Percentiles rank a stretch among this genome's conserved stretches.
These are phyloP conservation scores for Cecidostiba fungosa DNA, from an alignment of 2,888 invertebrate species.

Conservation along the genomic window DNA sequence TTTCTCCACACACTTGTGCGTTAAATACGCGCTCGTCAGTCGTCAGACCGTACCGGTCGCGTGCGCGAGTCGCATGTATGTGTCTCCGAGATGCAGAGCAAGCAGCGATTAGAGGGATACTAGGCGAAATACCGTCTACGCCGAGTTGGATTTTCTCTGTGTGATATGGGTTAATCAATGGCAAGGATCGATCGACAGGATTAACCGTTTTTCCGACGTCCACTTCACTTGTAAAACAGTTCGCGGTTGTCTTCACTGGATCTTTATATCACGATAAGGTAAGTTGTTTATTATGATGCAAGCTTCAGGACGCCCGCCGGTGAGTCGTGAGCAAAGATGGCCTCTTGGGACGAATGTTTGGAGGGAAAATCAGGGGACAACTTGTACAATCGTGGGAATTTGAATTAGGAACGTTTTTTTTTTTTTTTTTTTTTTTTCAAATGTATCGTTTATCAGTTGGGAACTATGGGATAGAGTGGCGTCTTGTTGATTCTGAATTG, in stretches of 20 bases:
- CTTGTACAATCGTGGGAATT: background rate
- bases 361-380: background rate
- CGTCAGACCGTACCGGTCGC: background rate
- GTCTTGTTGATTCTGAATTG: background rate
- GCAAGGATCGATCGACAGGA: background rate
- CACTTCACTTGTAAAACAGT: background rate
- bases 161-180: slow-evolving; percentile 21
- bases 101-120: background rate
- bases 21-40: background rate
- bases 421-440: background rate
- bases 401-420: background rate
- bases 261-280: background rate
- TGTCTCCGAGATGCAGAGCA: background rate
- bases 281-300: slow-evolving; percentile 4
- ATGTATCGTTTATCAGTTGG: background rate
- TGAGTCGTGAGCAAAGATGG: background rate
- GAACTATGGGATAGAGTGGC: background rate
- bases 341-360: background rate
- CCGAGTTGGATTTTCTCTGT: background rate
- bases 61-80: background rate
- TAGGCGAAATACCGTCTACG: background rate
- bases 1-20: background rate
- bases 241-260: slow-evolving; percentile 1
- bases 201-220: slow-evolving; percentile 16
- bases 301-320: background rate